Evolutionary conservation across 2,888 invertebrate species (phyloP), one percentile per base, ranked within the genome.

Genomic region (Drosophila falleni): DNA sequence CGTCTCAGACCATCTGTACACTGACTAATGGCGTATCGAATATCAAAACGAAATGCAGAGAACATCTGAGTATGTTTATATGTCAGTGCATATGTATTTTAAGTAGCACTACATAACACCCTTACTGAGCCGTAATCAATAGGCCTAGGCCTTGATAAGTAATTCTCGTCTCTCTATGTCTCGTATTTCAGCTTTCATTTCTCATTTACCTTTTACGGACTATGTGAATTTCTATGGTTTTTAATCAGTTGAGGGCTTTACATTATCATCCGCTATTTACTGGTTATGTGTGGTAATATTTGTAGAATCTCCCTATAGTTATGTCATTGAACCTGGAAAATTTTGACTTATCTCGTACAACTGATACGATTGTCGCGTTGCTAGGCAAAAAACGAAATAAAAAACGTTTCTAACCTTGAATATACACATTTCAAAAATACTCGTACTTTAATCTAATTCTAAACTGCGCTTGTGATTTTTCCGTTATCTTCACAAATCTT

Each of bases 191-290:
- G 51, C 47, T 70, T 74, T 68, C 59, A 41, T 49, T 61, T 63
- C 11, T 29, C 59, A 39, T 23, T 49, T 59, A 16, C 31, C 51
- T 35, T 58, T 54, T 68, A 16, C 5, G 15, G 15, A n/a, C 61
- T 68, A 56, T 70, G 60, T 11, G 75, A 70, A 81, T 74, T 87
- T 83, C 47, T 79, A 87, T 77, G 85, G 74, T 58, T 84, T 81
- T 74, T 77, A 74, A 81, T 79, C 63, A 54, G 41, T 29, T 54
- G 16, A 6, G n/a, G 29, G 59, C 15, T 11, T 29, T 35, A n/a
- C 16, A 49, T 9, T 46, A 11, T 31, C 42, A 11, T 31, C 50
- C 54, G 44, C 53, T 39, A 10, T 49, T 44, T 26, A 58, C 59
- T 67, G 23, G 56, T 66, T 50, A 58, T 23, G 55, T 61, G 49